Percentiles rank a stretch among this genome's conserved stretches.
Evolutionary conservation across 1,140 invertebrate genomes (phyloP).

Genomic region (Atopsyche davidsoni): DNA sequence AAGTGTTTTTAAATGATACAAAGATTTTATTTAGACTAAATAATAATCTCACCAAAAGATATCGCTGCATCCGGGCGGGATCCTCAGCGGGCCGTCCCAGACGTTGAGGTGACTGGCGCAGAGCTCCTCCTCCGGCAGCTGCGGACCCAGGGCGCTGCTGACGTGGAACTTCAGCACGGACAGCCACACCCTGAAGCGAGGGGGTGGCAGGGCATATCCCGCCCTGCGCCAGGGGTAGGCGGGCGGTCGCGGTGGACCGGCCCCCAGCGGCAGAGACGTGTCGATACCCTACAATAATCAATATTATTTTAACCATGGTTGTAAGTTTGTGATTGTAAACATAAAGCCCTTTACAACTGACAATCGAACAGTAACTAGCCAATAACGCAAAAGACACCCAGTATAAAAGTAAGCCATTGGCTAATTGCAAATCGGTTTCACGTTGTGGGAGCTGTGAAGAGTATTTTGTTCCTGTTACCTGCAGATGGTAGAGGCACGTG

Average conservation of each 20-base stretch:
- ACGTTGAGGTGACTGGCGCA: conserved; percentile 74
- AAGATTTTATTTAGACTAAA: not conserved
- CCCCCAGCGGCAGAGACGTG: conserved; percentile 49
- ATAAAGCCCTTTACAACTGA: no score
- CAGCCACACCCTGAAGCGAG: conserved; percentile 76
- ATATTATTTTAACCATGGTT: no score
- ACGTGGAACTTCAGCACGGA: conserved; percentile 83
- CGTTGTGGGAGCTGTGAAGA: no score
- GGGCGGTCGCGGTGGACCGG: conserved; percentile 53
- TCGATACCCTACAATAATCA: conserved; percentile 43
- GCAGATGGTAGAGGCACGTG: conserved; percentile 79
- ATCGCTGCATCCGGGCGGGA: conserved; percentile 70
- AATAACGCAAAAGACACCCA: no score
- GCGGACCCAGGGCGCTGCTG: conserved; percentile 50
- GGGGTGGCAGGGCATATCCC: conserved; percentile 49
- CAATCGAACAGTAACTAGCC: no score
- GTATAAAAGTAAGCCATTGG: no score
- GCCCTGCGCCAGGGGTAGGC: conserved; percentile 58
- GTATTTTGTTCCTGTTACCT: no score
- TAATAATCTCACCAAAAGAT: conserved; percentile 61
- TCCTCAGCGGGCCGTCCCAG: conserved; percentile 75
- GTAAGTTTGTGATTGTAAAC: no score
- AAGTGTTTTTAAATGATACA: not conserved
- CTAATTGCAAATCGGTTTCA: no score
- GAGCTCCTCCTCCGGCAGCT: conserved; percentile 59